Conservation (phyloP, 2,888 invertebrate species). For the Eilema depressum region DNA sequence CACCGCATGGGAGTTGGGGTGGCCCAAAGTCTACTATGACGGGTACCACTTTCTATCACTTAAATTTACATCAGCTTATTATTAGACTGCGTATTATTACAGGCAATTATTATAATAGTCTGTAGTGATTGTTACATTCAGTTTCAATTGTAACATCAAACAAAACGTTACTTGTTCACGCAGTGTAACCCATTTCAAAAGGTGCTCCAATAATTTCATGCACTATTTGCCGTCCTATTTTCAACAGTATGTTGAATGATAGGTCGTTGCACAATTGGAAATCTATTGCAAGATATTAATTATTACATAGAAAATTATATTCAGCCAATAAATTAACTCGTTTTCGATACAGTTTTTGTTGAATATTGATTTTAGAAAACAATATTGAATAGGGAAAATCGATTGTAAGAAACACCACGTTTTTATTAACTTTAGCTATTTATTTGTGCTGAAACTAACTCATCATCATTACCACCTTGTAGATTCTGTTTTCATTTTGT, state of each 20-base stretch:
- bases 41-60: too few species aligned
- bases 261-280: slow-evolving; percentile 1
- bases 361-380: too few species aligned
- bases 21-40: too few species aligned
- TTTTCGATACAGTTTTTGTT: neutral
- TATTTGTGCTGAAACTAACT: too few species aligned
- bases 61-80: too few species aligned
- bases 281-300: neutral
- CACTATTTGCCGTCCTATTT: slow-evolving; percentile 35
- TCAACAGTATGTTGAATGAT: slow-evolving; percentile 17
- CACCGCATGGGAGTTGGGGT: too few species aligned
- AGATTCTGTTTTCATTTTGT: too few species aligned
- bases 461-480: too few species aligned
- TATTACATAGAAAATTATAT: neutral
- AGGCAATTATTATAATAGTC: neutral
- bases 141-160: neutral
- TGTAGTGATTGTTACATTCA: neutral
- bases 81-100: too few species aligned
- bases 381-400: too few species aligned
- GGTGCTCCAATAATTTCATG: slow-evolving; percentile 3
- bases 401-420: too few species aligned
- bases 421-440: too few species aligned
- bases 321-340: neutral
- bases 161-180: neutral
- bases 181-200: slow-evolving; percentile 27